Evolutionary conservation across 2,888 invertebrate species (phyloP).

Genomic region (Creontiades dilutus): DNA sequence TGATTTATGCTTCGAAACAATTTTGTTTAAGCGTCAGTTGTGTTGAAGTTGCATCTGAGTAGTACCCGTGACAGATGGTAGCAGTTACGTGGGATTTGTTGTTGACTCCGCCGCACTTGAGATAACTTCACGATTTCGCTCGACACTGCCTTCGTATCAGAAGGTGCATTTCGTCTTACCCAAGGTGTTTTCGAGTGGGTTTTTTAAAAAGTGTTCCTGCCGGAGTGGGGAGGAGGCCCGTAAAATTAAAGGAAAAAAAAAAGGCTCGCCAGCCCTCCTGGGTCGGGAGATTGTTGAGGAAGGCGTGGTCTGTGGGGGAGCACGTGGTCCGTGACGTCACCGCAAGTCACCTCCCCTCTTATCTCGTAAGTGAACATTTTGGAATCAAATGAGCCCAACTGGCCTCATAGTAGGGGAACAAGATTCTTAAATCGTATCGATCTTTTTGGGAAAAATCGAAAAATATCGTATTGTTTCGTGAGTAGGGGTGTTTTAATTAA

Average conservation of each 20-base stretch:
- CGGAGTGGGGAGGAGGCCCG: neutral
- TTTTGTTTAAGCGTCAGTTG: too few relatives aligned
- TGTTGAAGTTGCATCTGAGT: too few relatives aligned
- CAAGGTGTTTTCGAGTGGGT: neutral
- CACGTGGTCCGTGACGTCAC: slow-evolving; percentile 47
- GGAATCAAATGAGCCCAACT: too few relatives aligned
- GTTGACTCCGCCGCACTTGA: neutral
- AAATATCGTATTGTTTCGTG: too few relatives aligned
- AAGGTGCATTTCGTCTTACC: slow-evolving; percentile 33
- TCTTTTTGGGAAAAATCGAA: too few relatives aligned
- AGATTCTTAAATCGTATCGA: too few relatives aligned
- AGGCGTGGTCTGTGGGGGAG: slow-evolving; percentile 44
- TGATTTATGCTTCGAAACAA: too few relatives aligned
- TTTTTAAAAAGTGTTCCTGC: neutral
- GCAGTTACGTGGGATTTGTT: too few relatives aligned
- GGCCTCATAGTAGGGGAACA: too few relatives aligned
- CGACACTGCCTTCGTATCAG: neutral
- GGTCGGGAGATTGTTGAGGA: slow-evolving; percentile 47
- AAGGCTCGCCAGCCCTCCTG: neutral
- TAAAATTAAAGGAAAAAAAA: neutral
- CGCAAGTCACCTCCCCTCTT: neutral
- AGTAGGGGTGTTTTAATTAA: too few relatives aligned
- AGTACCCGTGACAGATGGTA: too few relatives aligned
- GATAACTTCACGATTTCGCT: neutral
- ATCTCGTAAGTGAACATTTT: neutral